phyloP scores from a whole-genome alignment of 2,888 invertebrate species.

The Gasteruption jaculator region DNA sequence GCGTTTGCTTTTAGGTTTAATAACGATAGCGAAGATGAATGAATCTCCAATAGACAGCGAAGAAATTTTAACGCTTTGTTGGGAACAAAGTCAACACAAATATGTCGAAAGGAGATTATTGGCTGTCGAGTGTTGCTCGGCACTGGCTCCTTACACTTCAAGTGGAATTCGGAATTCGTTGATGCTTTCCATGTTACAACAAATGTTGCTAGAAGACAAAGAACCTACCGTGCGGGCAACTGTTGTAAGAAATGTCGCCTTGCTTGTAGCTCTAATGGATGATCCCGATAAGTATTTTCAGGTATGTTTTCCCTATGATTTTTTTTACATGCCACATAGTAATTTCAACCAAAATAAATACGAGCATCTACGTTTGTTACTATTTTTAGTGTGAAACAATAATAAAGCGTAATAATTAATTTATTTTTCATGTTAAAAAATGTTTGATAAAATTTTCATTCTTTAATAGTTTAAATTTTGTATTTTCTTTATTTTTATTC shows the following conservation, averaged over 20 bases:
- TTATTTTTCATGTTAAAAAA: too few species aligned
- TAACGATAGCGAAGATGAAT: slow-evolving; percentile 52
- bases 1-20: slow-evolving; percentile 44
- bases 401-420: too few species aligned
- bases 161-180: slow-evolving; percentile 63
- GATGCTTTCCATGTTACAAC: slow-evolving; percentile 68
- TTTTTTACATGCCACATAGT: too few species aligned
- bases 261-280: slow-evolving; percentile 61
- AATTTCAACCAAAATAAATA: too few species aligned
- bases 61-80: slow-evolving; percentile 67
- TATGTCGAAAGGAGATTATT: slow-evolving; percentile 63
- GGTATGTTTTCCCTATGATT: slow-evolving; percentile 37
- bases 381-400: too few species aligned
- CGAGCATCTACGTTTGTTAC: too few species aligned
- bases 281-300: slow-evolving; percentile 63
- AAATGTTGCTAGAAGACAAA: slow-evolving; percentile 65
- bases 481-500: slow-evolving; percentile 6
- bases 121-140: slow-evolving; percentile 66
- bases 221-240: slow-evolving; percentile 60
- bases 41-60: slow-evolving; percentile 58
- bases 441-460: background rate
- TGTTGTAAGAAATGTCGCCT: slow-evolving; percentile 60
- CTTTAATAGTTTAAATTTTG: too few species aligned
- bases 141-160: slow-evolving; percentile 63
- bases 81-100: slow-evolving; percentile 69